phyloP scores from a whole-genome alignment of 2,888 invertebrate species.

The Volucella inflata region DNA sequence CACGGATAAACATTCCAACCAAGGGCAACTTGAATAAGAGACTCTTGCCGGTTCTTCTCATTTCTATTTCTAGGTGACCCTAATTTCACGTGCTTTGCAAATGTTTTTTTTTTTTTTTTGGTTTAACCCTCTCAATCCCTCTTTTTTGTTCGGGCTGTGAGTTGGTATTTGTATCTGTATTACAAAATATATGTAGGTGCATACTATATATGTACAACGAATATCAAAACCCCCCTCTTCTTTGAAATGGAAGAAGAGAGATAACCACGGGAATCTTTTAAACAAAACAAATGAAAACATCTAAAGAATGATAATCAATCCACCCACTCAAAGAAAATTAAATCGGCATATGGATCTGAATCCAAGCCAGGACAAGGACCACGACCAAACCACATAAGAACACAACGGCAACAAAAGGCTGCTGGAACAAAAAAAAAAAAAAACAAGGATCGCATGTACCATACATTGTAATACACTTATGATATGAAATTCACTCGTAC shows the following conservation, averaged over 20 bases:
- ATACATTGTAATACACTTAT: conserved; percentile 22
- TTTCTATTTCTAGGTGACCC: conserved; percentile 35
- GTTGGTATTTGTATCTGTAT: background rate
- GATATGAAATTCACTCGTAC: conserved; percentile 36
- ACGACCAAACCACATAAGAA: no score
- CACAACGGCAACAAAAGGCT: no score
- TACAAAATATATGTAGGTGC: conserved; percentile 5
- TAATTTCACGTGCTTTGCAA: conserved; percentile 22
- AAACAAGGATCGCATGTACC: conserved; percentile 1
- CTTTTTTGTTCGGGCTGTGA: no score
- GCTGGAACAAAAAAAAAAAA: background rate
- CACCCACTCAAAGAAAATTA: conserved; percentile 35
- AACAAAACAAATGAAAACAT: conserved; percentile 15
- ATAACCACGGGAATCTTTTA: conserved; percentile 25
- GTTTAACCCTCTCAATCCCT: no score
- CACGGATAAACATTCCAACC: conserved; percentile 55
- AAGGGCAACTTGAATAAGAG: conserved; percentile 45
- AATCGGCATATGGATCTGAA: conserved; percentile 33
- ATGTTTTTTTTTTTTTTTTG: no score
- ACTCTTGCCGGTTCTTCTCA: background rate
- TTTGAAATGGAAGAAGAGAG: conserved; percentile 15
- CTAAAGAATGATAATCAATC: conserved; percentile 58
- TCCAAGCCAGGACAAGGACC: no score
- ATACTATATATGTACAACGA: background rate
- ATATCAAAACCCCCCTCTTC: background rate